Evolutionary conservation across 2,797 vertebrate species (phyloP).

Genomic region (Microctenopoma lineatum): DNA sequence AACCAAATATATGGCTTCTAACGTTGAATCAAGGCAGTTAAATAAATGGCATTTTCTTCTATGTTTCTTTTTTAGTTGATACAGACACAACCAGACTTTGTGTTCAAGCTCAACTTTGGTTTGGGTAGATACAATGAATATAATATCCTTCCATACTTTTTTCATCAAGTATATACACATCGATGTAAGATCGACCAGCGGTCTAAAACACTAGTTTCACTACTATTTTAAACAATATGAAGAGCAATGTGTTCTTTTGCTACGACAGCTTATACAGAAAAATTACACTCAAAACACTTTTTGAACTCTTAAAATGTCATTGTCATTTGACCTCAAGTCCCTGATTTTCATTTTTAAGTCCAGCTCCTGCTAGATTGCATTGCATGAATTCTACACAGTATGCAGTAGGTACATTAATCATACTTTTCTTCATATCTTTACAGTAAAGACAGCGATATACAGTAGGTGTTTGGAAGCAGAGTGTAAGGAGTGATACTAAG

Average conservation of each 20-base stretch:
- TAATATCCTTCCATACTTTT: constrained; percentile 77
- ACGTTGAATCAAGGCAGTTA: constrained; percentile 89
- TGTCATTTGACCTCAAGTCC: constrained; percentile 86
- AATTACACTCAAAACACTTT: constrained; percentile 83
- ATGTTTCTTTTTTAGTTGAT: constrained; percentile 84
- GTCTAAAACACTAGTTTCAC: constrained; percentile 85
- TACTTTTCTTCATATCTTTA: constrained; percentile 81
- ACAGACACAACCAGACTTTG: constrained; percentile 87
- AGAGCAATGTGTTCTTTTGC: constrained; percentile 84
- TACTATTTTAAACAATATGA: constrained; percentile 84
- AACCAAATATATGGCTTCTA: constrained; percentile 89
- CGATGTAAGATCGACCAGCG: constrained; percentile 90
- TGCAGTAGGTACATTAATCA: constrained; percentile 81
- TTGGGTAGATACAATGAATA: constrained; percentile 86
- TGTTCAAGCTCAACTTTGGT: constrained; percentile 90
- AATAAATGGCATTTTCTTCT: constrained; percentile 85
- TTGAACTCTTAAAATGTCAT: constrained; percentile 83
- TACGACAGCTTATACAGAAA: constrained; percentile 84
- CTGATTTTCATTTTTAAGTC: constrained; percentile 85
- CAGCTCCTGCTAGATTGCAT: constrained; percentile 86
- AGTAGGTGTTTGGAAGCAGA: constrained; percentile 84
- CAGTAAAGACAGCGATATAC: constrained; percentile 84
- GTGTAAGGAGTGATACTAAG: constrained; percentile 82
- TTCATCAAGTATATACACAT: constrained; percentile 83
- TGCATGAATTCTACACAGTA: constrained; percentile 85